These are phyloP conservation scores for Arctia plantaginis DNA, from an alignment of 2,888 invertebrate species.

Conservation along the genomic window DNA sequence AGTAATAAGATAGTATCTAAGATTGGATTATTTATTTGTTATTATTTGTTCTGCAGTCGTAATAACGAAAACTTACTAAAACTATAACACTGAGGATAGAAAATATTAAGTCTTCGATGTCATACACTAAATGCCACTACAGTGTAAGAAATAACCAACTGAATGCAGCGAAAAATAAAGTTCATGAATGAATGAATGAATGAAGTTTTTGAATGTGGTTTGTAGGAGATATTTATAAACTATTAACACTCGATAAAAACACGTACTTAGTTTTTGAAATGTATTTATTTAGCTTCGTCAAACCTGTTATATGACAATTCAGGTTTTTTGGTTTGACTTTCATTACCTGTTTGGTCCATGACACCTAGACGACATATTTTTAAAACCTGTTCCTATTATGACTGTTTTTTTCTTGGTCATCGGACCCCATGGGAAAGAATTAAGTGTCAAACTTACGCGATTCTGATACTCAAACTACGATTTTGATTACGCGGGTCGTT, in stretches of 20 bases:
- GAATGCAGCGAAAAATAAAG: neutral
- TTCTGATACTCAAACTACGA: neutral
- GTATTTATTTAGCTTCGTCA: neutral
- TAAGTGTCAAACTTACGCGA: neutral
- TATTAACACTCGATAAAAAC: neutral
- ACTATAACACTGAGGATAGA: too few species aligned
- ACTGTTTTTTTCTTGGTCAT: neutral
- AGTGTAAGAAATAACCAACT: neutral
- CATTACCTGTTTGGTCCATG: neutral
- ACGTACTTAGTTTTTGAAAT: neutral
- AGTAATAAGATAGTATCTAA: too few species aligned
- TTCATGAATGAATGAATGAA: neutral
- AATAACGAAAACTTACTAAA: too few species aligned
- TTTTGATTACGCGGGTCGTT: neutral
- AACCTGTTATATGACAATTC: conserved; percentile 1
- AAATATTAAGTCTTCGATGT: too few species aligned
- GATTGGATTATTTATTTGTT: too few species aligned
- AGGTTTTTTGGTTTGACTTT: neutral
- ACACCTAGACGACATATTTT: neutral
- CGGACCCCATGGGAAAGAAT: neutral
- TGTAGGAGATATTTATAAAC: neutral
- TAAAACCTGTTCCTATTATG: neutral
- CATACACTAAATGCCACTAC: too few species aligned
- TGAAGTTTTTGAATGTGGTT: neutral
- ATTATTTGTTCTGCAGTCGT: too few species aligned